Base-by-base conservation (phyloP, 2,888 invertebrate species). In the Tenthredo distinguenda region DNA sequence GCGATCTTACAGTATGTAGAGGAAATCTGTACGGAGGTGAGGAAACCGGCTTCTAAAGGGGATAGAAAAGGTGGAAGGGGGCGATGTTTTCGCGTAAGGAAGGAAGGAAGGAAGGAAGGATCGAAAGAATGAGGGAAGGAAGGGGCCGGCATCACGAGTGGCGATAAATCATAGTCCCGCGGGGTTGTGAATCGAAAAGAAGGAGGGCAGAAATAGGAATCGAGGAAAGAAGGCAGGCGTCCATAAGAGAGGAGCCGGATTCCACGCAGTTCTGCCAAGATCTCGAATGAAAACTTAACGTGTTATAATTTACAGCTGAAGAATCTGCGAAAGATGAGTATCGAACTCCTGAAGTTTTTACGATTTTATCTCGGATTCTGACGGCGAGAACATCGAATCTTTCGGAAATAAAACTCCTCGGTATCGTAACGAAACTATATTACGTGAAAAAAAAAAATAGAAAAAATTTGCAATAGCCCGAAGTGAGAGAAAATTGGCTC, bases 91-190 rank as follows among this genome's bases (percentile, higher is more conserved):
- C 62, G 62, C 26, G 26, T 55, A 62, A 31, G 31, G 40, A 15
- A n/a, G 62, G 37, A 18, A 21, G 55, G 21, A 31, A 65, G 26
- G 31, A 31, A 26, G 21, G 62, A 26, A 62, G 9, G 18, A 12
- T 55, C n/a, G 50, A 9, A 31, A 58, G 34, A 10, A 9, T 55
- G 31, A 15, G 18, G 47, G 34, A 31, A 34, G 34, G 9, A 58
- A 21, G n/a, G 62, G 40, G 40, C 3, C 40, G 81, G 58, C 6
- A 40, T 31, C 58, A 62, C 37, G 34, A 18, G 81, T 58, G 68
- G 68, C 68, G 68, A 83, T 83, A 83, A 83, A 83, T 83, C 83
- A 83, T 83, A 83, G 83, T 83, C 83, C 83, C 83, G 47, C 83
- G 83, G 68, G 83, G 37, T 83, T 62, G 68, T 71, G 83, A 83